Evolutionary conservation across 1,140 invertebrate genomes (phyloP).

Genomic region (Scaptomyza montana): DNA sequence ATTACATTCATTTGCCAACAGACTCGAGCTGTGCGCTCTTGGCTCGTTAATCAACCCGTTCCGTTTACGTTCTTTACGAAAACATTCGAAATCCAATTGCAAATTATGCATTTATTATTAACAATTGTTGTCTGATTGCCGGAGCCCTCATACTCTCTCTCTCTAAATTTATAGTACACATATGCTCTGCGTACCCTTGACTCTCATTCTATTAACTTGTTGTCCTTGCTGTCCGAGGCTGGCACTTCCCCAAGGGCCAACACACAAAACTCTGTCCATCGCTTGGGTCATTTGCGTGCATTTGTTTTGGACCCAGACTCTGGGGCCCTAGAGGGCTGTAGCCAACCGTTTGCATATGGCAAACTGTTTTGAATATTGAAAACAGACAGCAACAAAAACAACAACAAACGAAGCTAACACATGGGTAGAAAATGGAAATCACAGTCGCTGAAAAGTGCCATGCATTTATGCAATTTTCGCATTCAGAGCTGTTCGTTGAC

Average conservation of each 20-base stretch:
- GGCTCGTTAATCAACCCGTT: conserved; percentile 67
- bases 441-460: conserved; percentile 77
- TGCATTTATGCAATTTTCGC: conserved; percentile 81
- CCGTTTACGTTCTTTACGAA: conserved; percentile 57
- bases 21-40: conserved; percentile 4
- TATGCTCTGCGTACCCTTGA: background rate
- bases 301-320: conserved; percentile 65
- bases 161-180: background rate
- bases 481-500: conserved; percentile 56
- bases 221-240: conserved; percentile 22
- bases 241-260: conserved; percentile 53
- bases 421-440: conserved; percentile 48
- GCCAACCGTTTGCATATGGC: conserved; percentile 74
- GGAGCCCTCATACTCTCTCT: background rate
- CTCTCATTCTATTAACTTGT: conserved; percentile 21
- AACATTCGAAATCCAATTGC: conserved; percentile 77
- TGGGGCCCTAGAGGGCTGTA: conserved; percentile 42
- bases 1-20: conserved; percentile 24
- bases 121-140: conserved; percentile 79
- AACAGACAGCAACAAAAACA: conserved; percentile 49
- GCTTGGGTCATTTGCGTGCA: conserved; percentile 77
- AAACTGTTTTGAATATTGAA: conserved; percentile 80
- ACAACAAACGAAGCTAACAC: conserved; percentile 9
- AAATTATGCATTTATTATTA: conserved; percentile 82
- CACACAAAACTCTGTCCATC: conserved; percentile 44